These are phyloP conservation scores for Salvelinus fontinalis DNA, from an alignment of 2,113 vertebrate genomes.

Conservation along the genomic window DNA sequence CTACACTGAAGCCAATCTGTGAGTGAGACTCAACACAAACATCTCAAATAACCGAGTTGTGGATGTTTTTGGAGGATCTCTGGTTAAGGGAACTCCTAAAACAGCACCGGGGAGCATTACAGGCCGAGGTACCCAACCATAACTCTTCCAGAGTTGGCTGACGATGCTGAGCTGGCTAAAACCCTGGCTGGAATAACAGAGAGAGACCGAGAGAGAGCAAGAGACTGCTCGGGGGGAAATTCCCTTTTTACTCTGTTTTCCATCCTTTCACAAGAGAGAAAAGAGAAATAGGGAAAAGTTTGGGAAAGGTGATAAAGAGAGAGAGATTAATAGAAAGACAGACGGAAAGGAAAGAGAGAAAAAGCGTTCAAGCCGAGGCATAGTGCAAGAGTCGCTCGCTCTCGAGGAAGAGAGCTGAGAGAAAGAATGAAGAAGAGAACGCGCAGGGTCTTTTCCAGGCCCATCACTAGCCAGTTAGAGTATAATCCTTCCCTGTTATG, in stretches of 20 bases:
- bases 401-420: not conserved
- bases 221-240: not conserved
- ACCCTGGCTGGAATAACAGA: constrained; percentile 62
- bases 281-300: not conserved
- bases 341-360: constrained; percentile 6
- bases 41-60: constrained; percentile 5
- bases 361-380: not conserved
- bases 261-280: not conserved
- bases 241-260: not conserved
- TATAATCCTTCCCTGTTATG: constrained; percentile 44
- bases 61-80: constrained; percentile 39
- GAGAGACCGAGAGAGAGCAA: not conserved
- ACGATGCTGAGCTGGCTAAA: constrained; percentile 66
- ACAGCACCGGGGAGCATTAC: not conserved
- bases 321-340: constrained; percentile 25
- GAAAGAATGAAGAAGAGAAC: not conserved
- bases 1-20: constrained; percentile 9
- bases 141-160: constrained; percentile 51
- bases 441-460: constrained; percentile 25
- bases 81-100: constrained; percentile 42
- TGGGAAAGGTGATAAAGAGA: too few species aligned
- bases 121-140: constrained; percentile 44
- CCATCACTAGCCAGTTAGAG: constrained; percentile 41
- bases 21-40: constrained; percentile 50
- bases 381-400: not conserved